phyloP scores from a whole-genome alignment of 2,797 vertebrate species.

The Gobio occitaniae region DNA sequence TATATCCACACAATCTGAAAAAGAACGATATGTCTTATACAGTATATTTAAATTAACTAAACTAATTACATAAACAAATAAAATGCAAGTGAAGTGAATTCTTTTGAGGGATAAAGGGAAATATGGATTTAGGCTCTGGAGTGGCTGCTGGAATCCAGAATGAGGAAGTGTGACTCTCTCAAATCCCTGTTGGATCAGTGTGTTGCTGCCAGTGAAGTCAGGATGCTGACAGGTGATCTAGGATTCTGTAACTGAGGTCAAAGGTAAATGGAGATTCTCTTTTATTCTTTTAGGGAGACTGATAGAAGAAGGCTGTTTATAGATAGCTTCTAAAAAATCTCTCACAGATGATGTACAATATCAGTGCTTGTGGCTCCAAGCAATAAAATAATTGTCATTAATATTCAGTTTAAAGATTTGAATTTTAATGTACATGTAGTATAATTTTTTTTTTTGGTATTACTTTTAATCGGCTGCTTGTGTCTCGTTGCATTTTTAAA shows the following conservation, averaged over 20 bases:
- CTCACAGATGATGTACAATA: neutral
- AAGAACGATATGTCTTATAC: neutral
- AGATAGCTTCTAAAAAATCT: neutral
- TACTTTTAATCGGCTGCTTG: neutral
- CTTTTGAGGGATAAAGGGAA: neutral
- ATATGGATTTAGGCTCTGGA: conserved; percentile 34
- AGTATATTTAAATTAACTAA: neutral
- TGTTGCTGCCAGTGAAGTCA: neutral
- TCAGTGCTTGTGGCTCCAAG: neutral
- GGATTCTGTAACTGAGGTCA: neutral
- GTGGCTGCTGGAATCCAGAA: conserved; percentile 40
- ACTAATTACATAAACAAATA: neutral
- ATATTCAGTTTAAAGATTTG: neutral
- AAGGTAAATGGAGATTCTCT: conserved; percentile 36
- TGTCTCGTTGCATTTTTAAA: neutral
- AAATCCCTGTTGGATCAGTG: neutral
- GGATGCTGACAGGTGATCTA: conserved; percentile 3
- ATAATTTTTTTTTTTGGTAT: neutral
- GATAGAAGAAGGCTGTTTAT: neutral
- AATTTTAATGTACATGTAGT: neutral
- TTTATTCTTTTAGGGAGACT: neutral
- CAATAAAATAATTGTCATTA: neutral
- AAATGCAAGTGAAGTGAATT: neutral
- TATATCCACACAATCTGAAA: neutral
- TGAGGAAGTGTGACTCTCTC: conserved; percentile 34